phyloP scores from a whole-genome alignment of 2,797 vertebrate species.

The Enoplosus armatus region DNA sequence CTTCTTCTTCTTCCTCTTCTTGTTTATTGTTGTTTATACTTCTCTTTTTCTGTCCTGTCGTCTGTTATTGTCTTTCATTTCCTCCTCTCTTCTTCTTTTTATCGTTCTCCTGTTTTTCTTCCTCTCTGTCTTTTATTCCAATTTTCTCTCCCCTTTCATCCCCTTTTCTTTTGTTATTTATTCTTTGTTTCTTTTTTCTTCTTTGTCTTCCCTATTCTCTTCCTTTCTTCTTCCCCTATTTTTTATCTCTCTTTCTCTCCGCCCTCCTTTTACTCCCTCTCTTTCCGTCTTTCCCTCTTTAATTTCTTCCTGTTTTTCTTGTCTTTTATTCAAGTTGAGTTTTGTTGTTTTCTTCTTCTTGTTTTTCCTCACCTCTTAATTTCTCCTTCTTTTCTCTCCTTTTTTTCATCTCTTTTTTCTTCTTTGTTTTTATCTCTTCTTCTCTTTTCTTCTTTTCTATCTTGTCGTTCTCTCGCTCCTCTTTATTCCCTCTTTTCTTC shows the following conservation, averaged over 20 bases:
- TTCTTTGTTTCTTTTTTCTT: too few species aligned
- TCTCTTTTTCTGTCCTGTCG: not conserved
- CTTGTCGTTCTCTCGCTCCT: not conserved
- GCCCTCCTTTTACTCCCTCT: not conserved
- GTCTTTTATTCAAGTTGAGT: not conserved
- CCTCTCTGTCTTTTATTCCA: not conserved
- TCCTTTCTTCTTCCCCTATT: not conserved
- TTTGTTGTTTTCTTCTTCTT: not conserved
- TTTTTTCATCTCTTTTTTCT: too few species aligned
- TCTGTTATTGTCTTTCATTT: not conserved
- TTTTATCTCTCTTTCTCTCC: not conserved
- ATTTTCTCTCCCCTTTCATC: not conserved
- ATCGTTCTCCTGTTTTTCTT: not conserved
- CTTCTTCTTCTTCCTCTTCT: not conserved
- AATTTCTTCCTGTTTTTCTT: not conserved
- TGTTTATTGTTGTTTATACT: not conserved
- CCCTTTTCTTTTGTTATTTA: not conserved
- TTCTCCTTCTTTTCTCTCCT: too few species aligned
- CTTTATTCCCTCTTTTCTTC: not conserved
- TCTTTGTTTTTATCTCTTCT: not conserved
- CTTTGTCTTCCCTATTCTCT: not conserved
- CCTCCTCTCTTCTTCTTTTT: not conserved
- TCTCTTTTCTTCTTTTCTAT: not conserved
- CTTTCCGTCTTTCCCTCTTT: not conserved
- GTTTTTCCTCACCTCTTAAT: not conserved